Base-by-base conservation (phyloP, 2,113 vertebrate species). In the Protomyctophum bolini region DNA sequence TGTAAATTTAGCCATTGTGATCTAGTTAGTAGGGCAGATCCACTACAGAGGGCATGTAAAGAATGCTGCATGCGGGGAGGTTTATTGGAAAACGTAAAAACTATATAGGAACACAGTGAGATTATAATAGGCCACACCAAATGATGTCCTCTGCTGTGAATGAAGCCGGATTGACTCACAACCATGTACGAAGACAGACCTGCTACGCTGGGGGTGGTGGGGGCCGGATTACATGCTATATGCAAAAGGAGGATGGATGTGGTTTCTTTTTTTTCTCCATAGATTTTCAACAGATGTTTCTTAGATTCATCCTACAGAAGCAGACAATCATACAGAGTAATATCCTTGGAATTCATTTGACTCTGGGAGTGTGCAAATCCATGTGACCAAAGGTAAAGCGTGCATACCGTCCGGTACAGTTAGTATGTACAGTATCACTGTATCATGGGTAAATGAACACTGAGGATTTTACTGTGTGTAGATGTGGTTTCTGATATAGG, bases 1-100 rank as follows among this genome's bases (percentile, higher is more conserved):
- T 73, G 21, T 73, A 87, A 63, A 82, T 80, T 76, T 88, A 83
- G 83, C 72, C 63, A 66, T 77, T 76, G 48, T 75, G 62, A 77
- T 79, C 75, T 29, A 64, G 33, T 41, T 41, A 41, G 33, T 41
- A 41, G 33, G 5, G 52, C 50, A 67, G 63, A 46, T 89, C 73
- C 54, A 69, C 52, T 72, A 48, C 66, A 61, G 62, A 54, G 76
- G 79, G 72, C 69, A 84, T 87, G 74, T n/a, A 7, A 70, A 77
- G 83, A 87, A 83, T 88, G 65, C 57, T 66, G 79, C 67, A 57
- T 64, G 21, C 21, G 63, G 65, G 64, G 67, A 54, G 63, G 21
- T 78, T 79, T 62, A 73, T 41, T 74, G 72, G 58, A 33, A 33
- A 52, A 58, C 58, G 64, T 5, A 33, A 57, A 71, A 48, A n/a